These are phyloP conservation scores for Saimiri boliviensis DNA, from an alignment of 2,113 vertebrate genomes.

Conservation along the genomic window DNA sequence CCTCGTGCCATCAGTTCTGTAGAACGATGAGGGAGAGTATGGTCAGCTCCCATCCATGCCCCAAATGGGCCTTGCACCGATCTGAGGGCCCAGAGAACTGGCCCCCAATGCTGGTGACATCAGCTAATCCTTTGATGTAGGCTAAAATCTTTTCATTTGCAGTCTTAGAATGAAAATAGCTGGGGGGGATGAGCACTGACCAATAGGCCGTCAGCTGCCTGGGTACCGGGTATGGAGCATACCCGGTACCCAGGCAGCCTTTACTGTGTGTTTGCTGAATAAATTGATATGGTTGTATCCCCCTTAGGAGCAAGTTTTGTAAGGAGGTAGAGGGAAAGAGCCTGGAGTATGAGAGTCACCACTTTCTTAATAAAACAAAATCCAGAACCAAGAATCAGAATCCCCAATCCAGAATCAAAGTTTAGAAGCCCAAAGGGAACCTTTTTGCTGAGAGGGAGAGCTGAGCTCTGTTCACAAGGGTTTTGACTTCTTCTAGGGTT, in stretches of 20 bases:
- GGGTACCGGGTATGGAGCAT: rapidly evolving
- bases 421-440: not conserved
- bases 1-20: not conserved
- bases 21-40: not conserved
- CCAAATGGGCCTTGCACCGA: not conserved
- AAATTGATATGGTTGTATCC: not conserved
- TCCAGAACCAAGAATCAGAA: not conserved
- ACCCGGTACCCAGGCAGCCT: not conserved
- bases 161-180: not conserved
- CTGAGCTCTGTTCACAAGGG: not conserved
- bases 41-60: not conserved
- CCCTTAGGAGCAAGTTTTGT: not conserved
- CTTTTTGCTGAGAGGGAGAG: not conserved
- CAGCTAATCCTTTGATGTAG: not conserved
- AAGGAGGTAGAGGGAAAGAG: not conserved
- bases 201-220: not conserved
- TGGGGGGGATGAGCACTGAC: too few species aligned
- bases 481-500: too few species aligned
- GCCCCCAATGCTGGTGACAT: not conserved
- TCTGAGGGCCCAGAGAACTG: not conserved
- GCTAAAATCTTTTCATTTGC: not conserved
- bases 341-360: not conserved
- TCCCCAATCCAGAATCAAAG: not conserved
- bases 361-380: not conserved
- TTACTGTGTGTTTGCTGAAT: not conserved